Conservation (phyloP, 2,888 invertebrate species). For the Horisme vitalbata region DNA sequence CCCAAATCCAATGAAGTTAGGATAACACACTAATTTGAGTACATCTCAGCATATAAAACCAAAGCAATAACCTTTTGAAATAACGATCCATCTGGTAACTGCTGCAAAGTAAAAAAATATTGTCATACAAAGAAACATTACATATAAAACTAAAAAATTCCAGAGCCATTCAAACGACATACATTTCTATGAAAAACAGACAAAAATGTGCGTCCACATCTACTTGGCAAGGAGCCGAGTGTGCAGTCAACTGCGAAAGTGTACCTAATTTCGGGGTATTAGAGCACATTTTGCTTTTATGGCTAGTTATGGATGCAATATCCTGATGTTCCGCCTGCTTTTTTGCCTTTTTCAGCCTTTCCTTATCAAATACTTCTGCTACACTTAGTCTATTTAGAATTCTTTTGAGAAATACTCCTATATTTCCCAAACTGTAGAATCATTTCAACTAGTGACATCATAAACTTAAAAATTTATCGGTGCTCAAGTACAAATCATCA, state of each 20-base stretch:
- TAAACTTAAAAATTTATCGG: not conserved
- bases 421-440: not conserved
- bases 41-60: too few relatives aligned
- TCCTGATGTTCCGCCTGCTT: constrained; percentile 26
- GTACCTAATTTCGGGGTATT: constrained; percentile 16
- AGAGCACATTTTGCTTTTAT: constrained; percentile 22
- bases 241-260: constrained; percentile 15
- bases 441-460: too few relatives aligned
- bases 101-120: constrained; percentile 10
- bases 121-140: constrained; percentile 21
- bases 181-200: constrained; percentile 56
- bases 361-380: constrained; percentile 30
- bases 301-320: constrained; percentile 15
- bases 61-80: not conserved
- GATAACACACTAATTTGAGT: too few relatives aligned
- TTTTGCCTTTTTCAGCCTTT: constrained; percentile 27
- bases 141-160: constrained; percentile 32
- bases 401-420: not conserved
- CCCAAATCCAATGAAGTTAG: too few relatives aligned
- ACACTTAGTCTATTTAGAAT: constrained; percentile 10
- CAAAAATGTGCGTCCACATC: constrained; percentile 60
- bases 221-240: constrained; percentile 56
- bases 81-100: constrained; percentile 1
- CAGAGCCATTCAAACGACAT: constrained; percentile 49
- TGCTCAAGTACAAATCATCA: not conserved